These are phyloP conservation scores for Drosophila demipolita DNA, from an alignment of 2,888 invertebrate species.

Conservation along the genomic window DNA sequence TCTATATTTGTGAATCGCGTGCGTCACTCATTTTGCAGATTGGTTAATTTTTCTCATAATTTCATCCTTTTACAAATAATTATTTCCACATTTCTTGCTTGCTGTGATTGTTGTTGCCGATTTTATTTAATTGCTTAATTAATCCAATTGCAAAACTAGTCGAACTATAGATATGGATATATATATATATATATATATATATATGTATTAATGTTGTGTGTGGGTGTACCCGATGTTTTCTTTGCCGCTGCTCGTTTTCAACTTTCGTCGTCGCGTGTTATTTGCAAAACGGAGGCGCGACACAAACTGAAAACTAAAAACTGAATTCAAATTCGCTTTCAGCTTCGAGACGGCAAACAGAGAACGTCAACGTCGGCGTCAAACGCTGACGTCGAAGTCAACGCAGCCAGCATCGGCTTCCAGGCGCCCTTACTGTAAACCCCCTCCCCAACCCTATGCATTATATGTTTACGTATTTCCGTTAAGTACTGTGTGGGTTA, in stretches of 20 bases:
- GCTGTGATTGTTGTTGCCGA: slow-evolving; percentile 32
- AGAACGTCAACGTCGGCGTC: slow-evolving; percentile 5
- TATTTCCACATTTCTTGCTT: slow-evolving; percentile 9
- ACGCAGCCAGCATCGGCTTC: slow-evolving; percentile 48
- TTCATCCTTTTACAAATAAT: slow-evolving; percentile 28
- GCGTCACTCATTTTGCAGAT: slow-evolving; percentile 51
- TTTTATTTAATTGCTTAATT: slow-evolving; percentile 65
- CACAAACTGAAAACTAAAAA: slow-evolving; percentile 78
- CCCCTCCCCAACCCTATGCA: neutral
- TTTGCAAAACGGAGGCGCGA: slow-evolving; percentile 83
- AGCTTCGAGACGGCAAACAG: slow-evolving; percentile 38
- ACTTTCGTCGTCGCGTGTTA: slow-evolving; percentile 65
- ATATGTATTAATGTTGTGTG: neutral
- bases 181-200: neutral
- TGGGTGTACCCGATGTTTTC: slow-evolving; percentile 38
- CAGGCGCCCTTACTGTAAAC: slow-evolving; percentile 20
- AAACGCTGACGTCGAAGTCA: slow-evolving; percentile 2
- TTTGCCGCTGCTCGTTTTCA: slow-evolving; percentile 15
- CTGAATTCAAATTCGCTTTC: slow-evolving; percentile 77
- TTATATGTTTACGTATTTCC: slow-evolving; percentile 33
- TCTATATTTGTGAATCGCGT: slow-evolving; percentile 42
- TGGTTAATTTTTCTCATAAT: slow-evolving; percentile 39
- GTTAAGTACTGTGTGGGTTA: slow-evolving; percentile 39
- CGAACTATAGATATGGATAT: slow-evolving; percentile 16
- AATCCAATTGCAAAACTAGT: slow-evolving; percentile 71